Conservation (phyloP, 2,113 vertebrate species). For the Chamaetylas fuelleborni region DNA sequence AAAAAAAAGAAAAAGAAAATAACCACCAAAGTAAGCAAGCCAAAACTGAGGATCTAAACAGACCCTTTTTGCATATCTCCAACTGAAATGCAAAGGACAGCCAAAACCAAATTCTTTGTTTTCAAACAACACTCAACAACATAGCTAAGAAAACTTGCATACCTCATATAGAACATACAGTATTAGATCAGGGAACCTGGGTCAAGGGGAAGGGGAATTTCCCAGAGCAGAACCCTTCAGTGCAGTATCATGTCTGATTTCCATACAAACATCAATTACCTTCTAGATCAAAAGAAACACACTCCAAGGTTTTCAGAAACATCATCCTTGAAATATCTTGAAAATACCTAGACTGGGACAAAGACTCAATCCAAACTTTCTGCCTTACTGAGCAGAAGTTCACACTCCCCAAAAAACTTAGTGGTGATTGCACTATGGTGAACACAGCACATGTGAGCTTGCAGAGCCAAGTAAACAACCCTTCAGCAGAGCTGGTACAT, state of each 20-base stretch:
- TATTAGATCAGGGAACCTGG: not conserved
- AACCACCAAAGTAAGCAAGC: not conserved
- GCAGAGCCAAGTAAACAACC: not conserved
- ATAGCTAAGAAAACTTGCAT: not conserved
- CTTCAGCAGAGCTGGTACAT: not conserved
- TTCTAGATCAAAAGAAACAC: not conserved
- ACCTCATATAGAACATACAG: not conserved
- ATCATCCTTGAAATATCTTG: not conserved
- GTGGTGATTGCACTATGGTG: rapidly evolving
- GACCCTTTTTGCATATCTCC: not conserved
- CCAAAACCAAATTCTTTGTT: not conserved
- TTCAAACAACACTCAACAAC: not conserved
- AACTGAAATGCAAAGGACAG: not conserved
- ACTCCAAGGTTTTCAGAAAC: not conserved
- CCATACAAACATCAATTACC: not conserved
- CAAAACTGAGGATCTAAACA: not conserved
- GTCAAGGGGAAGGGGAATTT: not conserved
- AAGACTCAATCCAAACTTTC: not conserved
- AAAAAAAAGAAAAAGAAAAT: not conserved
- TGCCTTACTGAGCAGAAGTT: not conserved
- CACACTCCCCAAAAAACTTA: not conserved
- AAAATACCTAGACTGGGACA: not conserved
- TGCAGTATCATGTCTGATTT: not conserved
- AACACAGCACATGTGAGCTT: not conserved
- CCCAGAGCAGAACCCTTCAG: not conserved